Evolutionary conservation across 2,888 invertebrate species (phyloP).

Genomic region (Philopedon plagiatum): DNA sequence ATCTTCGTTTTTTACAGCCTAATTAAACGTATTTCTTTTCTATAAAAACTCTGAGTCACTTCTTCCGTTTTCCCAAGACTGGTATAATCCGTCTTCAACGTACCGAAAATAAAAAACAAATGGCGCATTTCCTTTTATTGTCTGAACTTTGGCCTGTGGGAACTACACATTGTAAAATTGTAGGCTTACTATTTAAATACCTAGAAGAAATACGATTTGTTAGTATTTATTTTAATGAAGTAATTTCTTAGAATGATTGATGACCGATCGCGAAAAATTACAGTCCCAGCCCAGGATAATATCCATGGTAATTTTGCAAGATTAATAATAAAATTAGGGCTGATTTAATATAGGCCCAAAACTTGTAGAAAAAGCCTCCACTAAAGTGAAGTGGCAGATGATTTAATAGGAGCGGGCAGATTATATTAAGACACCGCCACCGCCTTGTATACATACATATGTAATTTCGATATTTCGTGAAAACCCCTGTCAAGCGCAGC

Average conservation of each 20-base stretch:
- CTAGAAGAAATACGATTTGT: background rate
- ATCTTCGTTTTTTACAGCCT: background rate
- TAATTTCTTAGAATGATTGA: background rate
- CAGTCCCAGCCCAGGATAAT: no score
- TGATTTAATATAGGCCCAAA: no score
- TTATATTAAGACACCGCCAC: no score
- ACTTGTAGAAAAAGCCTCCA: no score
- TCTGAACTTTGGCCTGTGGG: constrained; percentile 42
- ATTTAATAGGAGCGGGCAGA: no score
- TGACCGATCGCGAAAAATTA: background rate
- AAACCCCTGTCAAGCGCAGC: no score
- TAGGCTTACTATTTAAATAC: background rate
- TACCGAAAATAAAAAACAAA: constrained; percentile 49
- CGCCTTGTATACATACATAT: no score
- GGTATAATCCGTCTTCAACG: constrained; percentile 34
- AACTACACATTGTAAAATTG: constrained; percentile 18
- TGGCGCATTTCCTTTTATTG: constrained; percentile 47
- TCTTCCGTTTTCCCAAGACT: constrained; percentile 49
- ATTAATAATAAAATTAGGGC: no score
- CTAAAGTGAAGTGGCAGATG: no score
- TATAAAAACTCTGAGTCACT: constrained; percentile 29
- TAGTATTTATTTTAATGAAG: background rate
- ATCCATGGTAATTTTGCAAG: no score
- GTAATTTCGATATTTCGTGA: no score
- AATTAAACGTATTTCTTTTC: background rate